A percentile compares a stretch with the other conserved stretches of the same genome.
Evolutionary conservation across 2,113 vertebrate species (phyloP).

Genomic region (Myrmecobius fasciatus): DNA sequence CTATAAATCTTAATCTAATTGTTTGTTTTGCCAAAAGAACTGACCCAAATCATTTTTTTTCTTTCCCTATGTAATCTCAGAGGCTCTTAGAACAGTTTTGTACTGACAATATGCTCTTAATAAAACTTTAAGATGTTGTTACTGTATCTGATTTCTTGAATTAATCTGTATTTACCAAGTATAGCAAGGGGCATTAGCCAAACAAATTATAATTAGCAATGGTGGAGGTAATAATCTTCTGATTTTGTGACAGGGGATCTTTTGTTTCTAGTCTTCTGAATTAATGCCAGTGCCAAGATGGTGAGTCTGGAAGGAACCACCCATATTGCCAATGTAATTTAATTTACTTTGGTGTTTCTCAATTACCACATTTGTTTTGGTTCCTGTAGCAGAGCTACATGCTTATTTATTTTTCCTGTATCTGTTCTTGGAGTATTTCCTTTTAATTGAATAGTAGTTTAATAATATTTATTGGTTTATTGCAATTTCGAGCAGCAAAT

Average conservation of each 20-base stretch:
- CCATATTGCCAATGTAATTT: neutral
- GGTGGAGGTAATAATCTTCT: neutral
- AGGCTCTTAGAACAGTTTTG: neutral
- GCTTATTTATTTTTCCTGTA: neutral
- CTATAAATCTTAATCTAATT: neutral
- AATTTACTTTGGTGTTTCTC: neutral
- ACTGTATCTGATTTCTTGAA: conserved; percentile 1
- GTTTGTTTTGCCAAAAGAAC: neutral
- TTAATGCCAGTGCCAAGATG: neutral
- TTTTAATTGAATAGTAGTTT: neutral
- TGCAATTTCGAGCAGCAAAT: neutral
- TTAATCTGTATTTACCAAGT: conserved; percentile 29
- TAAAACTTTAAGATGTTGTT: neutral
- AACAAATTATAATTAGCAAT: neutral
- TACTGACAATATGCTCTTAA: neutral
- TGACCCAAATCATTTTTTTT: neutral
- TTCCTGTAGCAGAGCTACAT: neutral
- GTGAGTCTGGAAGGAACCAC: neutral
- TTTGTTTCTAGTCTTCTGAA: neutral
- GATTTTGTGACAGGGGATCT: neutral
- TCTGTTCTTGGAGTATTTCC: neutral
- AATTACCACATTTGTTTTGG: neutral
- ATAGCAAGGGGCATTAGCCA: neutral
- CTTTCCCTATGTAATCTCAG: neutral
- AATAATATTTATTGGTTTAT: neutral